These are phyloP conservation scores for Pseudopipra pipra DNA, from an alignment of 2,113 vertebrate species.

Conservation along the genomic window DNA sequence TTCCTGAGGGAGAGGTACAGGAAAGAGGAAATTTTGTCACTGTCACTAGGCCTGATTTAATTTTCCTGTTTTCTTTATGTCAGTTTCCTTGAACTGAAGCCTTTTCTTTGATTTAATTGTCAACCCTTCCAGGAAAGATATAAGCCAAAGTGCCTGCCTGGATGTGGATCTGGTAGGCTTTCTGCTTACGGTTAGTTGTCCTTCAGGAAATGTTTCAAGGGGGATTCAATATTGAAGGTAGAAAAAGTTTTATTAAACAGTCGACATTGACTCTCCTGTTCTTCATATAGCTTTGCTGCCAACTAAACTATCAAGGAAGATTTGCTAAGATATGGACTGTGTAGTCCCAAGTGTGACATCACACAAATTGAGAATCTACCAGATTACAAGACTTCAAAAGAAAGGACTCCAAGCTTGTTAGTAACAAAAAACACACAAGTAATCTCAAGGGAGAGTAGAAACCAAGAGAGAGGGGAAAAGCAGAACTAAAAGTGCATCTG, in stretches of 20 bases:
- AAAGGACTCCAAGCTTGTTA: background rate
- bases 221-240: background rate
- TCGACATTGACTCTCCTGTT: background rate
- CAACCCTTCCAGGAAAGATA: background rate
- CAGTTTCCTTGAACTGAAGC: background rate
- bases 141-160: background rate
- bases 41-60: background rate
- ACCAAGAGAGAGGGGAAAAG: rapidly evolving
- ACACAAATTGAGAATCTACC: background rate
- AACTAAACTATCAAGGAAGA: background rate
- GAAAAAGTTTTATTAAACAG: background rate
- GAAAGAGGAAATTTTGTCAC: background rate
- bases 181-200: background rate
- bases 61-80: background rate
- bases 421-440: background rate
- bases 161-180: background rate
- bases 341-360: background rate
- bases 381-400: background rate
- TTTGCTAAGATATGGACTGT: background rate
- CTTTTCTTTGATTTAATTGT: background rate
- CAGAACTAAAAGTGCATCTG: background rate
- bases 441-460: background rate
- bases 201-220: background rate
- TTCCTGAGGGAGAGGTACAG: background rate
- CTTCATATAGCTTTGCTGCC: background rate